These are phyloP conservation scores for Brachypterus glaber DNA, from an alignment of 2,888 invertebrate species.

Conservation along the genomic window DNA sequence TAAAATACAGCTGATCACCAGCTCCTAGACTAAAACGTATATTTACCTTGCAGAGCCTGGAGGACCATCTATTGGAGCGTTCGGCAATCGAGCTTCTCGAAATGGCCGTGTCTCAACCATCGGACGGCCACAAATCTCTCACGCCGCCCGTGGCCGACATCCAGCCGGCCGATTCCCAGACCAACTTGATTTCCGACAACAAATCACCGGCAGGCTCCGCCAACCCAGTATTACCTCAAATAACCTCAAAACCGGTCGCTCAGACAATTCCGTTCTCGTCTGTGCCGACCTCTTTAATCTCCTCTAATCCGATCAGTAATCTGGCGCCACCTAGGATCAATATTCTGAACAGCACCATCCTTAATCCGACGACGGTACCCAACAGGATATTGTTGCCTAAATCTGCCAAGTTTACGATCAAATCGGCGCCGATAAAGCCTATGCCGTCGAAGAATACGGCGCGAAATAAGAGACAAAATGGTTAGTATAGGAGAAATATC, in stretches of 20 bases:
- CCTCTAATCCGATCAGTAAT: constrained; percentile 35
- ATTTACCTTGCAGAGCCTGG: too few relatives aligned
- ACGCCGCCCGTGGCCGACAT: constrained; percentile 36
- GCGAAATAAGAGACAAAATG: constrained; percentile 21
- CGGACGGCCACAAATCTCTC: constrained; percentile 29
- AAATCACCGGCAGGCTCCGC: constrained; percentile 32
- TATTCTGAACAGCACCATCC: constrained; percentile 35
- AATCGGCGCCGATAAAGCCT: constrained; percentile 46
- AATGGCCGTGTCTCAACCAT: constrained; percentile 26
- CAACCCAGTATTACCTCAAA: too few relatives aligned
- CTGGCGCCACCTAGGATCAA: constrained; percentile 34
- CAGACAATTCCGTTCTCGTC: constrained; percentile 34
- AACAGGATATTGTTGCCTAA: constrained; percentile 45
- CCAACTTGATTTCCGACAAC: constrained; percentile 20
- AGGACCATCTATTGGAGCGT: constrained; percentile 21
- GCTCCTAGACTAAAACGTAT: too few relatives aligned
- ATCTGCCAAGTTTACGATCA: constrained; percentile 34
- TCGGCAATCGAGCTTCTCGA: constrained; percentile 22
- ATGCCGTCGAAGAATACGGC: constrained; percentile 36
- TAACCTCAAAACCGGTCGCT: constrained; percentile 32
- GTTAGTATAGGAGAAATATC: too few relatives aligned
- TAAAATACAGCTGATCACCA: too few relatives aligned
- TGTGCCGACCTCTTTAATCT: constrained; percentile 32
- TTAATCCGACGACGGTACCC: constrained; percentile 32
- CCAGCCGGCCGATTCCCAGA: constrained; percentile 40